Conservation (phyloP, 2,113 vertebrate species). For the Corythaixoides concolor region DNA sequence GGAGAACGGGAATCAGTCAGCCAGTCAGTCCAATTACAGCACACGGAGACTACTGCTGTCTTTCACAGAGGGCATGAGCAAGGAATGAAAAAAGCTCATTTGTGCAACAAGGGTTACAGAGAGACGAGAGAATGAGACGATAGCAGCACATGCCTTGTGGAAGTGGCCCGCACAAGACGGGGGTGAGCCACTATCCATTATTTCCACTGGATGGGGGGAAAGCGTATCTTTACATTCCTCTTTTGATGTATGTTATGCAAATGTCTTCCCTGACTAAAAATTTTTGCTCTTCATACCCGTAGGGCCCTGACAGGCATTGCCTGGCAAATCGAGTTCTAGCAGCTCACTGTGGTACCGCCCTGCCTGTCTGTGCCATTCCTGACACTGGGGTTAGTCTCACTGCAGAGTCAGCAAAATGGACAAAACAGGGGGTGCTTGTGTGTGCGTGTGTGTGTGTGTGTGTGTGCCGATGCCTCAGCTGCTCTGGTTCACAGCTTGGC, state of each 20-base stretch:
- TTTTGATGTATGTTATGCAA: slow-evolving; percentile 11
- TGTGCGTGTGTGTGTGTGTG: no score
- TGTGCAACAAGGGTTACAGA: slow-evolving; percentile 46
- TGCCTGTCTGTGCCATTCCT: not conserved
- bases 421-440: not conserved
- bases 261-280: not conserved
- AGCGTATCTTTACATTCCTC: not conserved
- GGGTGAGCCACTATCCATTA: not conserved
- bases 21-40: slow-evolving; percentile 66
- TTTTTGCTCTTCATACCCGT: not conserved
- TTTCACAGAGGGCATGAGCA: slow-evolving; percentile 34
- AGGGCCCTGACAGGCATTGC: not conserved
- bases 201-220: not conserved
- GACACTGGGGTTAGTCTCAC: not conserved
- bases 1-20: slow-evolving; percentile 57
- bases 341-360: not conserved
- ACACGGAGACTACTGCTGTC: slow-evolving; percentile 29
- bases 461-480: not conserved
- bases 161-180: not conserved
- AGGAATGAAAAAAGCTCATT: slow-evolving; percentile 43
- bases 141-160: not conserved
- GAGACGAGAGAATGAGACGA: not conserved
- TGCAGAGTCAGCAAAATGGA: not conserved
- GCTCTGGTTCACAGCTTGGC: not conserved
- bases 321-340: not conserved